Conservation (phyloP, 2,113 vertebrate species). For the Acrocephalus arundinaceus region DNA sequence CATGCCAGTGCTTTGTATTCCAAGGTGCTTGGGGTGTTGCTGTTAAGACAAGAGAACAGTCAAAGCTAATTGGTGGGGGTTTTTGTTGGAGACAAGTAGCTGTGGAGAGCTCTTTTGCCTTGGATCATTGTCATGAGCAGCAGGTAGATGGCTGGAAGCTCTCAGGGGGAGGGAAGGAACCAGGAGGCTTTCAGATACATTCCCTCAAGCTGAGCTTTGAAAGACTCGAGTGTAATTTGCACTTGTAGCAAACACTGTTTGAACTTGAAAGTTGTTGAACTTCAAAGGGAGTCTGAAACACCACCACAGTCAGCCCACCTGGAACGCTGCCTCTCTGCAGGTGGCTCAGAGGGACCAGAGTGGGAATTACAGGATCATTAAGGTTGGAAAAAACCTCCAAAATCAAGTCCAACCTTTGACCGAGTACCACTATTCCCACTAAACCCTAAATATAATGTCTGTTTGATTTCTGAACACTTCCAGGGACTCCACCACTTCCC, state of each 20-base stretch:
- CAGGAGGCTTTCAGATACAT: slow-evolving; percentile 4
- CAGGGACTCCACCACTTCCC: background rate
- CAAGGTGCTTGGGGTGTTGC: background rate
- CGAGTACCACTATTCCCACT: background rate
- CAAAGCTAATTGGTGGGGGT: background rate
- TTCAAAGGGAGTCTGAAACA: slow-evolving; percentile 7
- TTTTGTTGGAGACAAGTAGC: background rate
- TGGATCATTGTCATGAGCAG: background rate
- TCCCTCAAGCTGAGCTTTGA: slow-evolving; percentile 18
- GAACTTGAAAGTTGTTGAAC: slow-evolving; percentile 26
- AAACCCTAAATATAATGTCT: background rate
- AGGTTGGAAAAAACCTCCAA: background rate
- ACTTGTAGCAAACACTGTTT: background rate
- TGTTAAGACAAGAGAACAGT: background rate
- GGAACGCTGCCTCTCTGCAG: background rate
- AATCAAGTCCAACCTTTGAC: background rate
- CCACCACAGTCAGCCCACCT: background rate
- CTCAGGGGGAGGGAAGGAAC: background rate
- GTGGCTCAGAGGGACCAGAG: background rate
- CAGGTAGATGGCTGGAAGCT: background rate
- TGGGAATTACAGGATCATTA: background rate
- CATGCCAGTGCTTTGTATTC: background rate
- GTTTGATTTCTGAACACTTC: background rate
- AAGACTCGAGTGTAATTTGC: background rate
- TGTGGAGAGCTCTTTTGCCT: background rate